These are phyloP conservation scores for Ceratoteleas bidentatus DNA, from an alignment of 1,140 invertebrate genomes.

Conservation along the genomic window DNA sequence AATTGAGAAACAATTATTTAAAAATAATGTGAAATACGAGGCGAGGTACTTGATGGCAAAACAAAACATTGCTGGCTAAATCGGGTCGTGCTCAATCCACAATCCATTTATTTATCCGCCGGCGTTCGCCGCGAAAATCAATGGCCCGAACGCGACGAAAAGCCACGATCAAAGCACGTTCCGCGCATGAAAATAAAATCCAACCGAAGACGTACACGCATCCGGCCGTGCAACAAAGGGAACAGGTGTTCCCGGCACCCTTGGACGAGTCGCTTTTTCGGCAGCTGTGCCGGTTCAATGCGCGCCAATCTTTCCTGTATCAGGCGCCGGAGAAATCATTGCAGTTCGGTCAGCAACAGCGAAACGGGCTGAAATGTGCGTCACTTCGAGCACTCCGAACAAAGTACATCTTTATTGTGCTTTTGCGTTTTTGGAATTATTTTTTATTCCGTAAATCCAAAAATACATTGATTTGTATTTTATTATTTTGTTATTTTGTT, in stretches of 20 bases:
- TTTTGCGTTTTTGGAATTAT: neutral
- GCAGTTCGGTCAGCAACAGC: no score
- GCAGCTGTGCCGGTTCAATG: constrained; percentile 26
- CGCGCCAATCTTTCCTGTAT: no score
- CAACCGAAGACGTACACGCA: constrained; percentile 15
- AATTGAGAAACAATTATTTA: neutral
- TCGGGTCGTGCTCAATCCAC: no score
- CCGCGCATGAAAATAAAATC: constrained; percentile 19
- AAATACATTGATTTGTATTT: no score
- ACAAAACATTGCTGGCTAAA: no score
- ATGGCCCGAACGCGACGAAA: constrained; percentile 8
- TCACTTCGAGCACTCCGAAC: no score
- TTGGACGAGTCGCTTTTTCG: neutral
- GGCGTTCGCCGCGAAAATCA: constrained; percentile 14
- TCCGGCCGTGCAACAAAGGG: constrained; percentile 39
- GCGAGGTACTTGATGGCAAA: neutral
- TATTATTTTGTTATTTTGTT: neutral
- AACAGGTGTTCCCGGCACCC: constrained; percentile 35
- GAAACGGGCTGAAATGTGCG: no score
- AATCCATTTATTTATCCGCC: neutral
- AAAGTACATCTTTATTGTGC: no score
- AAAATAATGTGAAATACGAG: neutral
- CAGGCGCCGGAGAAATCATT: no score
- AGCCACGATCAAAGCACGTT: no score
- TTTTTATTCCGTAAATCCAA: no score